Evolutionary conservation across 1,140 invertebrate genomes (phyloP).

Genomic region (Drosophila miranda): DNA sequence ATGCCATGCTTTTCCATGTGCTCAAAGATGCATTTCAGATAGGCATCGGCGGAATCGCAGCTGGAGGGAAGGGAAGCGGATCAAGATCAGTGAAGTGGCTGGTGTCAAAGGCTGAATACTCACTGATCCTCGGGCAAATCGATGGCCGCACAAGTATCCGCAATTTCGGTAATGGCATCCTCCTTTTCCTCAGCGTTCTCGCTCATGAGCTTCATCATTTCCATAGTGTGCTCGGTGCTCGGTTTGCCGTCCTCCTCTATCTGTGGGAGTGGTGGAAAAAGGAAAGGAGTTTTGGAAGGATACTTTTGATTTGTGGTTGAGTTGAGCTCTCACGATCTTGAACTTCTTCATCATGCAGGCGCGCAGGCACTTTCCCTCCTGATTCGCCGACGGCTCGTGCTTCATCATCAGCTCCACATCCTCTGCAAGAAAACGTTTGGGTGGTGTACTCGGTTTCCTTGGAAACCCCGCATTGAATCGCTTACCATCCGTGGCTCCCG

Average conservation of each 20-base stretch:
- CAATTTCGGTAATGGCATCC: conserved; percentile 45
- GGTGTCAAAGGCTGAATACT: conserved; percentile 11
- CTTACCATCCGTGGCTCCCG: conserved; percentile 62
- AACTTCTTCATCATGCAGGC: conserved; percentile 75
- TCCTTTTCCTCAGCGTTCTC: conserved; percentile 55
- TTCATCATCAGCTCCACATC: conserved; percentile 62
- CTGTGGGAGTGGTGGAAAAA: conserved; percentile 16
- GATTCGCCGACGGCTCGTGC: conserved; percentile 38
- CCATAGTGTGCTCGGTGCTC: conserved; percentile 52
- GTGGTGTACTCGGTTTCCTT: neutral
- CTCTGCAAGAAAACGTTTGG: conserved; percentile 23
- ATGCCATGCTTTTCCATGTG: conserved; percentile 61
- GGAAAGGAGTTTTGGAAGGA: neutral
- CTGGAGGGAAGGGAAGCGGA: conserved; percentile 6
- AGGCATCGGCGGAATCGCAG: conserved; percentile 58
- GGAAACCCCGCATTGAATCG: no score
- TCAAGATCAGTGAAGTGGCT: neutral
- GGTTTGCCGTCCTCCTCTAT: conserved; percentile 67
- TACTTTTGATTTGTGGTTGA: neutral
- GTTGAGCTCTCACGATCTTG: conserved; percentile 52
- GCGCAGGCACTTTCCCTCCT: conserved; percentile 65
- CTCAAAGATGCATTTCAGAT: conserved; percentile 51
- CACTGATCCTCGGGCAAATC: conserved; percentile 68
- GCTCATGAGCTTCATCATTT: conserved; percentile 46
- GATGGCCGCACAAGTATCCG: conserved; percentile 52